Evolutionary conservation across 2,797 vertebrate species (phyloP).

Genomic region (Chelmon rostratus): DNA sequence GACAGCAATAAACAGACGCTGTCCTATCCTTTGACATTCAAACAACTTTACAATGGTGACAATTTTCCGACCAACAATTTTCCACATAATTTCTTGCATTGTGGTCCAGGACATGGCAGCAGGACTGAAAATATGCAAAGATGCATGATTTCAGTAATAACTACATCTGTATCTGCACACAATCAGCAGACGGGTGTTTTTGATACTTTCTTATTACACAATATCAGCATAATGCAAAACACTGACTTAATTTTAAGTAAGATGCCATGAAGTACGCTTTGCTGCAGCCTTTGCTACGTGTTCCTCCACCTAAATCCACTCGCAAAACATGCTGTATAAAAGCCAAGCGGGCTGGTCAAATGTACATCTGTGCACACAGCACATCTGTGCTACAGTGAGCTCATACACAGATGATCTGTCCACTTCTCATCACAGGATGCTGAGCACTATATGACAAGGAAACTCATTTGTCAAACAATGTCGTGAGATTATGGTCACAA

Average conservation of each 20-base stretch:
- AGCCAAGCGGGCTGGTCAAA: conserved; percentile 33
- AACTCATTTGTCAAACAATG: conserved; percentile 77
- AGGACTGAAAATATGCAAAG: conserved; percentile 31
- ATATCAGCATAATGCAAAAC: not conserved
- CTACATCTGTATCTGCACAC: conserved; percentile 30
- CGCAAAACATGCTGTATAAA: conserved; percentile 27
- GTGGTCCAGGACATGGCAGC: conserved; percentile 34
- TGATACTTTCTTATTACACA: conserved; percentile 28
- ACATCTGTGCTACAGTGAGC: conserved; percentile 57
- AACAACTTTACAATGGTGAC: conserved; percentile 59
- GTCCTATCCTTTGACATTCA: conserved; percentile 53
- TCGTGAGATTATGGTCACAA: conserved; percentile 66
- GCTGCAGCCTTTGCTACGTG: not conserved
- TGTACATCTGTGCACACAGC: conserved; percentile 20
- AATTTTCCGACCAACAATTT: conserved; percentile 53
- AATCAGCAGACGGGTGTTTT: conserved; percentile 20
- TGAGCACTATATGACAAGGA: conserved; percentile 51
- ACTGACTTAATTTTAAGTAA: conserved; percentile 7
- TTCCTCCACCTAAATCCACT: not conserved
- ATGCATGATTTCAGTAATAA: conserved; percentile 14
- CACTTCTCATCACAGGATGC: conserved; percentile 39
- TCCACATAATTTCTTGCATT: conserved; percentile 47
- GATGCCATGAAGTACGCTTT: not conserved
- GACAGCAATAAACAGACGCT: conserved; percentile 65
- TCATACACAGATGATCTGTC: conserved; percentile 43